These are phyloP conservation scores for Kryptolebias ocellatus DNA, from an alignment of 2,797 vertebrate genomes.

Conservation along the genomic window DNA sequence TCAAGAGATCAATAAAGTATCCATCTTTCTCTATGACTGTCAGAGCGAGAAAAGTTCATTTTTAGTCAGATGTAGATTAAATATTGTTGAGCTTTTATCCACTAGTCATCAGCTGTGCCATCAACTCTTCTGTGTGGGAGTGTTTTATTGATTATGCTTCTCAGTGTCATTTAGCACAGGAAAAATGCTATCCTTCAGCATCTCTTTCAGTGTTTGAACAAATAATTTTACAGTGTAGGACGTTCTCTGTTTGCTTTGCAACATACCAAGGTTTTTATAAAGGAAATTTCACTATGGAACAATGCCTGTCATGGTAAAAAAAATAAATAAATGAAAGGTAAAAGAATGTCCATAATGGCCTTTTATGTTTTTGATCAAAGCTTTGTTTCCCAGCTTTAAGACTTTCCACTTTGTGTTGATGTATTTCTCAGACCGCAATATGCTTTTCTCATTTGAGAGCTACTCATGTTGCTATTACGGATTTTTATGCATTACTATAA, in stretches of 20 bases:
- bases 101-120: no score
- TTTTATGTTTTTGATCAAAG: neutral
- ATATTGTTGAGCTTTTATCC: neutral
- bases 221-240: neutral
- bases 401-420: constrained; percentile 7
- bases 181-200: neutral
- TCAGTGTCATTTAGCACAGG: neutral
- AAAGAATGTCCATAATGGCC: neutral
- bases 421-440: constrained; percentile 21
- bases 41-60: neutral
- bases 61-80: neutral
- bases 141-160: neutral
- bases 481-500: constrained; percentile 8
- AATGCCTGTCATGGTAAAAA: neutral
- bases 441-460: constrained; percentile 25
- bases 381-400: constrained; percentile 7
- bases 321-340: neutral
- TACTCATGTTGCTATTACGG: constrained; percentile 13
- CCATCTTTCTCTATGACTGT: neutral
- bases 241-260: neutral
- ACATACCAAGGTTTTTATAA: neutral
- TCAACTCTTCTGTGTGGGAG: neutral
- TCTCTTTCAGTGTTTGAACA: neutral
- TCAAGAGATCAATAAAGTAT: no score
- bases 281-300: neutral